Conservation (phyloP, 2,888 invertebrate genomes). For the Neelides folsomi region DNA sequence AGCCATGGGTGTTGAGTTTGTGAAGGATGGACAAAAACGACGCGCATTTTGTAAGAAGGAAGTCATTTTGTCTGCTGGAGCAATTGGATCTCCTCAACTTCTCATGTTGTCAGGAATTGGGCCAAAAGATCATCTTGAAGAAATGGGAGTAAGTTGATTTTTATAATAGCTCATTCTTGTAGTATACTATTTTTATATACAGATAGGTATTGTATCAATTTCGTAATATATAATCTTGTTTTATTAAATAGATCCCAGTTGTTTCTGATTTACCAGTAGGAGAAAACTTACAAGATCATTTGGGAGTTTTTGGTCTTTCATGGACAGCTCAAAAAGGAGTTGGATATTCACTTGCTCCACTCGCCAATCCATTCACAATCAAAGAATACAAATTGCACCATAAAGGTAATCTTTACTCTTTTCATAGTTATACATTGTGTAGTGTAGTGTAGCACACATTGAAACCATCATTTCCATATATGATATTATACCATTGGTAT, state of each 20-base stretch:
- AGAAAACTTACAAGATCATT: slow-evolving; percentile 22
- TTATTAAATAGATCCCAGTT: slow-evolving; percentile 15
- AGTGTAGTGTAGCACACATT: too few relatives aligned
- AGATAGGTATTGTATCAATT: not conserved
- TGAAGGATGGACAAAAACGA: slow-evolving; percentile 11
- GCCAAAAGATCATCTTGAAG: slow-evolving; percentile 19
- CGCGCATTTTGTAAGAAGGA: slow-evolving; percentile 22
- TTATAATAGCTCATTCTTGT: too few relatives aligned
- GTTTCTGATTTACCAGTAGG: slow-evolving; percentile 25
- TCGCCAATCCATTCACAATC: slow-evolving; percentile 17
- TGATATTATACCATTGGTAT: too few relatives aligned
- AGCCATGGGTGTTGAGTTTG: slow-evolving; percentile 21
- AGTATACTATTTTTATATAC: too few relatives aligned
- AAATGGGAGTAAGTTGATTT: slow-evolving; percentile 13
- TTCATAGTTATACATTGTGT: not conserved
- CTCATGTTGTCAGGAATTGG: slow-evolving; percentile 28
- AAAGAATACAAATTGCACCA: slow-evolving; percentile 20
- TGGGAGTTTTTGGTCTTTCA: slow-evolving; percentile 18
- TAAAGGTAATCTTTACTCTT: slow-evolving; percentile 9
- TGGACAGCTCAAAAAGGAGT: slow-evolving; percentile 22
- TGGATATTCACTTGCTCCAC: slow-evolving; percentile 18
- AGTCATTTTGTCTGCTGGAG: slow-evolving; percentile 20
- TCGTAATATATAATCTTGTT: not conserved
- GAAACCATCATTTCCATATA: too few relatives aligned
- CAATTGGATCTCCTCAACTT: slow-evolving; percentile 21